Evolutionary conservation across 2,888 invertebrate species (phyloP), one percentile per base, ranked within the genome.

Genomic region (Parelbella ahira): DNA sequence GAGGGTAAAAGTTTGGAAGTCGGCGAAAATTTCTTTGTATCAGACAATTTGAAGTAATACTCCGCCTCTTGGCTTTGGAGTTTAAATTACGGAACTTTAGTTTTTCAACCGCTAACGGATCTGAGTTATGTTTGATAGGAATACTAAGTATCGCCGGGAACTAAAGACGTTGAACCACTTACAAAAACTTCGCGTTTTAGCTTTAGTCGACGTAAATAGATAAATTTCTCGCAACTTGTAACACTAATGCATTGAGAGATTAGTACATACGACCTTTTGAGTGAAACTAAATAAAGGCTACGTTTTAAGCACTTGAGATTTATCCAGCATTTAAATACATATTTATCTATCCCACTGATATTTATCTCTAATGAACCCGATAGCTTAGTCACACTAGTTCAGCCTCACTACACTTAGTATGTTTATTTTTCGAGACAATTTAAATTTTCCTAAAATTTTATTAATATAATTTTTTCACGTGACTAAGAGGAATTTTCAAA

Each of bases 191-290:
- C 18, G 18, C 25, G 18, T 24, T 24, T 23, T 13, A 7, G 20
- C 24, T 11, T 24, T 18, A 36, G 15, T 15, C 10, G 25, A 36
- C 9, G 25, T 36, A 10, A 24, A 24, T 24, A 36, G 24, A 25
- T 36, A 23, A 34, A 34, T 36, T 36, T 36, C 36, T 36, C 25
- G 25, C 25, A 36, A 36, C 36, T 36, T 36, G 25, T 25, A 36
- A 36, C 36, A 36, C 36, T 36, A 36, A 36, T 25, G 36, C 36
- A 36, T 36, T 25, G 12, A 18, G 36, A 36, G 36, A 36, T 36
- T 36, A 36, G 36, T 25, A 36, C 25, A 25, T 36, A 36, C 18
- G 36, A 36, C 36, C 36, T 36, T 36, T 36, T 12, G 13, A 11
- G 10, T 12, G 2, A n/a, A n/a, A n/a, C n/a, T n/a, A n/a, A n/a